Percentiles rank a stretch among this genome's conserved stretches.
phyloP scores from a whole-genome alignment of 2,797 vertebrate genomes.

The Botia almorhae region DNA sequence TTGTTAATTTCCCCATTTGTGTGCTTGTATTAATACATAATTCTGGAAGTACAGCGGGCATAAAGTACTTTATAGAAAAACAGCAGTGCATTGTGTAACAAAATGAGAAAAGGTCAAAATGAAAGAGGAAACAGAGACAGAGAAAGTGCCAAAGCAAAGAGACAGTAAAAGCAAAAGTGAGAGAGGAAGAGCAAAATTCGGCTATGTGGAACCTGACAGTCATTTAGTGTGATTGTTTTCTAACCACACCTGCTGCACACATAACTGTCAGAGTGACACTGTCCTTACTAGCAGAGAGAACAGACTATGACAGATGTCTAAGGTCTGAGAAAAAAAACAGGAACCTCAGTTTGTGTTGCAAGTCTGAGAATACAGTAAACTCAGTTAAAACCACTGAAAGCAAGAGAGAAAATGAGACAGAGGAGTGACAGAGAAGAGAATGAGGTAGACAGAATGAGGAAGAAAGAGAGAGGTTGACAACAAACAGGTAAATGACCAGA shows the following conservation, averaged over 20 bases:
- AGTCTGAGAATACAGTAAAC: background rate
- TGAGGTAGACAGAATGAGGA: background rate
- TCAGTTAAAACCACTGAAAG: background rate
- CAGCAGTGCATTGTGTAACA: no score
- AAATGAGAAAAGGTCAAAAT: no score
- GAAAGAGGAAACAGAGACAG: no score
- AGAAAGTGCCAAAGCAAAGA: constrained; percentile 1
- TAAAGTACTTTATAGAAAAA: no score
- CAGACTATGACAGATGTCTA: constrained; percentile 21
- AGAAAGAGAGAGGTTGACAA: no score
- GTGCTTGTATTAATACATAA: background rate
- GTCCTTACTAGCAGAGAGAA: background rate
- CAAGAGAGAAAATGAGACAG: constrained; percentile 14
- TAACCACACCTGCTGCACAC: constrained; percentile 18
- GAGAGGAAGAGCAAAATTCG: background rate
- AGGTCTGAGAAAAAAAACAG: background rate
- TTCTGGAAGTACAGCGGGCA: background rate
- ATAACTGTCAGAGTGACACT: constrained; percentile 4
- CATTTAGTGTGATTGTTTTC: constrained; percentile 23
- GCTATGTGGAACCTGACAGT: constrained; percentile 30
- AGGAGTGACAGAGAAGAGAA: background rate
- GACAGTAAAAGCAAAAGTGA: background rate
- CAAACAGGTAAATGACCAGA: no score
- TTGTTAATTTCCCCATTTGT: no score
- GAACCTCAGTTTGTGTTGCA: background rate